Base-by-base conservation (phyloP, 2,797 vertebrate genomes). In the Thamnophis elegans region DNA sequence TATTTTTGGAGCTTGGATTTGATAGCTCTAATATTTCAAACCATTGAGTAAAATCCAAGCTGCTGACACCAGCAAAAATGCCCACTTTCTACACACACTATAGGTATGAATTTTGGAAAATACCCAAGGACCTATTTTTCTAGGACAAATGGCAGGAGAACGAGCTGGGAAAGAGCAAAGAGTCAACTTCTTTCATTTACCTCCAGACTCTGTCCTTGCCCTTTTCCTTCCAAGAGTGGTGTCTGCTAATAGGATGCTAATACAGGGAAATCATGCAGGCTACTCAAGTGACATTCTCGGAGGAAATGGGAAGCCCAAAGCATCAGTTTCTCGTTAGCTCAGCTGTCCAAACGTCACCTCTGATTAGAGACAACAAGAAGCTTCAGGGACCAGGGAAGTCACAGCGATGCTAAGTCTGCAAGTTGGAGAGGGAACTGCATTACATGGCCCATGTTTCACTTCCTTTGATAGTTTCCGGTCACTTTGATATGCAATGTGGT, bases 171-270 rank as follows among this genome's bases (percentile, higher is more conserved):
- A 5, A 18, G 28, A 55, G 36, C 25, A 89, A 51, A 62, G 58
- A 5, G 42, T 26, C 22, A 5, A 42, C 32, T n/a, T 16, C 25
- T 28, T 58, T 28, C 32, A 54, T 68, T 42, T 13, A 13, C 25
- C 42, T 73, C 32, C 22, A 53, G 28, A 8, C 7, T n/a, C 16
- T 28, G 28, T 7, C 82, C 47, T 11, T 3, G 36, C 14, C 56
- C 55, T 8, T 42, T 20, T 20, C 73, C 22, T 18, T 9, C 16
- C 32, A 65, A 42, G 32, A 56, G 18, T 14, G 12, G 26, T n/a
- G 18, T 88, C 85, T 86, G 87, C 93, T 96, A 95, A 97, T 95
- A 91, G 93, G 93, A 93, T 93, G 93, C 85, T 96, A 95, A 95
- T 94, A 86, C 2, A 73, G 90, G 91, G 73, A 94, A 95, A 94